A percentile compares a stretch with the other conserved stretches of the same genome.
Conservation (phyloP, 2,888 invertebrate species). For the Philaethria dido region DNA sequence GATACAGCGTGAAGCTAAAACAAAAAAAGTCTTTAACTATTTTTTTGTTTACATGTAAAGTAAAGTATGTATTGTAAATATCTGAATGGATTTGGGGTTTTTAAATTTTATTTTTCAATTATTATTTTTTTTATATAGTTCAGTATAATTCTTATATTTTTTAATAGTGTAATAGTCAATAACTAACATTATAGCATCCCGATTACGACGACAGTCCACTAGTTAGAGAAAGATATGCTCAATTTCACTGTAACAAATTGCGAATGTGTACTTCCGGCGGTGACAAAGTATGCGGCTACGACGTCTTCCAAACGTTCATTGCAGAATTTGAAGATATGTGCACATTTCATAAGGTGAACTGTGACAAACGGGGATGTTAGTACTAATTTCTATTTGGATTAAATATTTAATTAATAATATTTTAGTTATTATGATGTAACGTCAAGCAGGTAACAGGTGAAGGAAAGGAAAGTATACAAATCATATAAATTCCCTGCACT, state of each 20-base stretch:
- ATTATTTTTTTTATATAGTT: too few relatives aligned
- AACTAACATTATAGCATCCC: slow-evolving; percentile 21
- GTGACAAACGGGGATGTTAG: slow-evolving; percentile 55
- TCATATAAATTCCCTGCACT: too few relatives aligned
- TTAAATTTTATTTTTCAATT: too few relatives aligned
- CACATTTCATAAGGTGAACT: slow-evolving; percentile 56
- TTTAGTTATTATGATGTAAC: too few relatives aligned
- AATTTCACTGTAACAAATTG: slow-evolving; percentile 51
- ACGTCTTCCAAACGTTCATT: slow-evolving; percentile 46
- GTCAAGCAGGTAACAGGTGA: too few relatives aligned
- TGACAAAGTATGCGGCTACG: slow-evolving; percentile 55
- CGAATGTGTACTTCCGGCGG: slow-evolving; percentile 49
- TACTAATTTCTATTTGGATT: too few relatives aligned
- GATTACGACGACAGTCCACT: slow-evolving; percentile 31
- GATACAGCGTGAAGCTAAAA: too few relatives aligned
- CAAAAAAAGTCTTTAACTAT: too few relatives aligned
- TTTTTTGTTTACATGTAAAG: too few relatives aligned
- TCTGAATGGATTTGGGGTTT: too few relatives aligned
- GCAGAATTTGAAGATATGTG: slow-evolving; percentile 59
- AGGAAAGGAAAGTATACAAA: too few relatives aligned
- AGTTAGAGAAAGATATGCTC: slow-evolving; percentile 41
- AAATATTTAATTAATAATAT: background rate
- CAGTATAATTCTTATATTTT: background rate
- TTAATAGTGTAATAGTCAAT: background rate
- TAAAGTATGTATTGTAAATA: too few relatives aligned